Evolutionary conservation across 2,888 invertebrate species (phyloP).

Genomic region (Eupithecia pulchellata): DNA sequence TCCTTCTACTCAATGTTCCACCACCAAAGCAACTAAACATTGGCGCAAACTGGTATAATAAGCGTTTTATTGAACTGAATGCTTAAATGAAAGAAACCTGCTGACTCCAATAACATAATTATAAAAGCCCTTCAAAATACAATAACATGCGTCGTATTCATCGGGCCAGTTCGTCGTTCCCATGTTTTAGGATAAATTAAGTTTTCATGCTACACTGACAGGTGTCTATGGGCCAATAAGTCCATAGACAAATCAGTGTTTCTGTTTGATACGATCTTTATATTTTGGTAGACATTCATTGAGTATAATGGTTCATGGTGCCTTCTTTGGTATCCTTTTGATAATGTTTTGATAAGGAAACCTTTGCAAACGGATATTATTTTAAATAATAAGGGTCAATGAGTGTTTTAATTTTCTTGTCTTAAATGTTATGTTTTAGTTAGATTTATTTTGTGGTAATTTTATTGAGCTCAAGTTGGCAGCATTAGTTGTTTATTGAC

Average conservation of each 20-base stretch:
- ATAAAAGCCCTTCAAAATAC: too few relatives aligned
- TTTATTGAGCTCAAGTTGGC: constrained; percentile 44
- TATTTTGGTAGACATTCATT: neutral
- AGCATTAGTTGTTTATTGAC: constrained; percentile 84
- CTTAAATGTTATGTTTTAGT: neutral
- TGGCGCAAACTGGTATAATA: too few relatives aligned
- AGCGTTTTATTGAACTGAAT: too few relatives aligned
- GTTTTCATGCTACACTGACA: neutral
- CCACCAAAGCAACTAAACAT: too few relatives aligned
- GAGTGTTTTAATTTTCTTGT: too few relatives aligned
- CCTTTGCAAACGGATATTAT: neutral
- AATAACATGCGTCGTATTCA: neutral
- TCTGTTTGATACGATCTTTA: neutral
- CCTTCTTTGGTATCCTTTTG: neutral
- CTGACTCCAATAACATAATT: too few relatives aligned
- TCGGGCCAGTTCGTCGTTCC: neutral
- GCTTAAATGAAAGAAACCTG: too few relatives aligned
- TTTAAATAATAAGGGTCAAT: neutral
- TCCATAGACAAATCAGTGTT: neutral
- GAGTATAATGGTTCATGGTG: neutral
- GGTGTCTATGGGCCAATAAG: neutral
- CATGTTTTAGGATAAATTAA: neutral
- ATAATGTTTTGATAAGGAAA: neutral
- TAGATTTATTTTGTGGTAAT: neutral
- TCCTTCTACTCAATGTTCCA: too few relatives aligned